Percentiles rank a stretch among this genome's conserved stretches.
phyloP scores from a whole-genome alignment of 2,797 vertebrate species.

The Leuciscus waleckii region DNA sequence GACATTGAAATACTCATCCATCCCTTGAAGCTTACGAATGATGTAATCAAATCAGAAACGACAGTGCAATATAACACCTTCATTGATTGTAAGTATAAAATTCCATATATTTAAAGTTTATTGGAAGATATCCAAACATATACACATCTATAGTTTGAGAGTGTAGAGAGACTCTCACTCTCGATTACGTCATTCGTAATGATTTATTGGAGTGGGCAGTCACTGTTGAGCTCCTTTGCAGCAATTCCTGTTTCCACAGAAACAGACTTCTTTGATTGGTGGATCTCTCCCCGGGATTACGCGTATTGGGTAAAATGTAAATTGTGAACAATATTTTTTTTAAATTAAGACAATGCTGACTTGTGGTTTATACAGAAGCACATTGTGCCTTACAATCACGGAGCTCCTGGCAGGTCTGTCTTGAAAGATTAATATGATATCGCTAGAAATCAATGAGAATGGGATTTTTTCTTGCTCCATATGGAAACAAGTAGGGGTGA shows the following conservation, averaged over 20 bases:
- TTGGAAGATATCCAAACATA: conserved; percentile 3
- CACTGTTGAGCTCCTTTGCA: conserved; percentile 8
- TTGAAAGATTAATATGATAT: background rate
- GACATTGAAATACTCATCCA: background rate
- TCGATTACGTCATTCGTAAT: background rate
- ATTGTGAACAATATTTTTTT: background rate
- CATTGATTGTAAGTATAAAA: conserved; percentile 5
- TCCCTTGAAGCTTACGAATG: background rate
- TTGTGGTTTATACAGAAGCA: conserved; percentile 4
- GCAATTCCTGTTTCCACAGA: conserved; percentile 27
- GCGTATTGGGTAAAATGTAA: conserved; percentile 6
- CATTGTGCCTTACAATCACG: background rate
- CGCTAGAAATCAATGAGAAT: background rate
- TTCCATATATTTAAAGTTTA: conserved; percentile 6
- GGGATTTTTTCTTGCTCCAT: background rate
- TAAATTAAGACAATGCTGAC: background rate
- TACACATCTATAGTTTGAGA: conserved; percentile 8
- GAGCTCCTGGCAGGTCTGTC: background rate
- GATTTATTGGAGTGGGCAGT: conserved; percentile 6
- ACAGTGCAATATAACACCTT: conserved; percentile 2
- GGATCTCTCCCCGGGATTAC: background rate
- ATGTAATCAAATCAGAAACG: conserved; percentile 1
- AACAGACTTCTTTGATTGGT: conserved; percentile 33
- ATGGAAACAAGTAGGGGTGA: background rate
- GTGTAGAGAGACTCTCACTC: background rate